Evolutionary conservation across 2,888 invertebrate species (phyloP), one percentile per base, ranked within the genome.

Genomic region (Micropterix aruncella): DNA sequence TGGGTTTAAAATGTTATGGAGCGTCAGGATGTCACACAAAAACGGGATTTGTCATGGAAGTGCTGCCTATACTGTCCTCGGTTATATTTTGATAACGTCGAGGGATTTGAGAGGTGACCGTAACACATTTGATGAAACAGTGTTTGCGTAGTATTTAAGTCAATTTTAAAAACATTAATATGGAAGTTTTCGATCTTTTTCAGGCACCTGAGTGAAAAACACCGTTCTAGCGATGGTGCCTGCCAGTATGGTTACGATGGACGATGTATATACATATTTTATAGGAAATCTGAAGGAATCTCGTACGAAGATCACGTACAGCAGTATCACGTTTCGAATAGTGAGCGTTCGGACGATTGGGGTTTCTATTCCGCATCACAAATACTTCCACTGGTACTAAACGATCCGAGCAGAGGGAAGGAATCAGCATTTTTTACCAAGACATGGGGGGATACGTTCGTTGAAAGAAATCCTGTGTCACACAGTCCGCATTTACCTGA

Each of bases 391-490:
- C 93, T 95, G 46, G 93, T 93, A 52, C 74, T 97, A 49, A 96
- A 95, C 67, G 95, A 97, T 65, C 96, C 96, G 0, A 83, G 84
- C 50, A 81, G 84, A 57, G 86, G 93, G 51, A 96, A 93, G 64
- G 87, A 89, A 61, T 77, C 77, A 50, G 81, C 94, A 62, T 92
- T 99, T 58, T 94, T 99, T 58, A 94, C 94, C 0, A 92, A 91
- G 62, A 93, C 93, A 48, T 99, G 97, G 97, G 97, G 99, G 39
- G 95, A 95, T 56, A 75, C 79, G 47, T 99, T 99, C 65, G 78
- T 92, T 16, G 94, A 94, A 50, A 82, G 86, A 55, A 71, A 76
- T 18, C 77, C 80, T 40, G 78, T 94, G 54, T 75, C 80, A 37
- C 79, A 83, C 52, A 87, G 88, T 54, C 79, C 83, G 1, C 81